Conservation (phyloP, 2,888 invertebrate species). For the Chymomyza fuscimana region DNA sequence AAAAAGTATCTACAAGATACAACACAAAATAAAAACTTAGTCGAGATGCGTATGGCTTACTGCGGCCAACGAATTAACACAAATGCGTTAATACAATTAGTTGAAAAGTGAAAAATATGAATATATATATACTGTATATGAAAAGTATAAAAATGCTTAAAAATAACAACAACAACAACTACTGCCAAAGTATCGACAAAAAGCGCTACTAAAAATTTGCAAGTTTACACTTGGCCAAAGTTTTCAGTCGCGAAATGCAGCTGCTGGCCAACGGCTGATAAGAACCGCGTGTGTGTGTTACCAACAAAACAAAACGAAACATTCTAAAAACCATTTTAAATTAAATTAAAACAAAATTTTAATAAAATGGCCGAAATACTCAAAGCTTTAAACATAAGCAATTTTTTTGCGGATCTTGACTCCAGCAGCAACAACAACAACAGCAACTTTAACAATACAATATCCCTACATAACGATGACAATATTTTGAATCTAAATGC, state of each 20-base stretch:
- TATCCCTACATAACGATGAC: not conserved
- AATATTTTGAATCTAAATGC: slow-evolving; percentile 30
- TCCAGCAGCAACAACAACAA: not conserved
- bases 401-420: slow-evolving; percentile 58
- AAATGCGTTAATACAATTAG: slow-evolving; percentile 69
- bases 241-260: slow-evolving; percentile 73
- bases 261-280: slow-evolving; percentile 57
- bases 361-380: slow-evolving; percentile 63
- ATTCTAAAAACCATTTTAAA: no score
- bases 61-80: slow-evolving; percentile 56
- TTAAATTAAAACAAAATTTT: not conserved
- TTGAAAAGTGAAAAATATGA: slow-evolving; percentile 63
- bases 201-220: slow-evolving; percentile 63
- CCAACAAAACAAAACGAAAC: slow-evolving; percentile 4
- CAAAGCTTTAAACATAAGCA: slow-evolving; percentile 62
- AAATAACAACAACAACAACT: slow-evolving; percentile 29
- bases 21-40: slow-evolving; percentile 18
- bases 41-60: slow-evolving; percentile 51
- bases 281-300: slow-evolving; percentile 33
- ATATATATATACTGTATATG: slow-evolving; percentile 34
- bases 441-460: slow-evolving; percentile 27
- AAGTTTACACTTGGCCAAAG: slow-evolving; percentile 59
- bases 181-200: slow-evolving; percentile 48
- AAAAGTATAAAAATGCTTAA: slow-evolving; percentile 21
- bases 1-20: slow-evolving; percentile 50